phyloP scores from a whole-genome alignment of 1,140 invertebrate species.

The Trichonephila clavata region DNA sequence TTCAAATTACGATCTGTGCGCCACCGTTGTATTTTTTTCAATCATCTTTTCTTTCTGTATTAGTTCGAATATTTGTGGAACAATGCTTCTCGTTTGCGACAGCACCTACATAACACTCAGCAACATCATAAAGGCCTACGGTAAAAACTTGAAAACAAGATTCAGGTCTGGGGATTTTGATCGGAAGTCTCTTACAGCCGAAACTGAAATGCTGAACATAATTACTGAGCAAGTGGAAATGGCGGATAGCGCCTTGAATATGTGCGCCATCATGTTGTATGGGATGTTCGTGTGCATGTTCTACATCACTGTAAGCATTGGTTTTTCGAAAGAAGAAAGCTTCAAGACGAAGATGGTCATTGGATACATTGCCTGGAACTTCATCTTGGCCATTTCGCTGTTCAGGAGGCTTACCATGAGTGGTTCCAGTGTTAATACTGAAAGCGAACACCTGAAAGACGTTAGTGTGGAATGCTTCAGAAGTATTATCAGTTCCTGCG shows the following conservation, averaged over 20 bases:
- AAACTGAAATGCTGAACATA: background rate
- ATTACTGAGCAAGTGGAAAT: background rate
- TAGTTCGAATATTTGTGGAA: background rate
- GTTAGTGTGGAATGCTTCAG: background rate
- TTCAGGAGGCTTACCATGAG: slow-evolving; percentile 16
- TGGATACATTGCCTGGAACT: slow-evolving; percentile 34
- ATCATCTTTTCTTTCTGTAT: slow-evolving; percentile 6
- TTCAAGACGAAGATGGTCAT: slow-evolving; percentile 23
- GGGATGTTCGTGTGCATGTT: slow-evolving; percentile 22
- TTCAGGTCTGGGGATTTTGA: background rate
- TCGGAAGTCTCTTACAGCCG: background rate
- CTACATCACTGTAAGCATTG: slow-evolving; percentile 27
- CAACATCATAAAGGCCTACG: slow-evolving; percentile 5
- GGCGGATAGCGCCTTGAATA: background rate
- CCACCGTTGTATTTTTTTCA: background rate
- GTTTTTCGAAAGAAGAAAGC: background rate
- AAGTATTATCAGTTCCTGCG: background rate
- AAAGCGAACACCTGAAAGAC: background rate
- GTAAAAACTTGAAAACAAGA: background rate
- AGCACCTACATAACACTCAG: background rate
- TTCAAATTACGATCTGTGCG: background rate
- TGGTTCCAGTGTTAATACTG: background rate
- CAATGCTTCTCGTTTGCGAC: background rate
- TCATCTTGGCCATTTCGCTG: background rate
- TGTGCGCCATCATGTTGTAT: background rate